Evolutionary conservation across 2,113 vertebrate genomes (phyloP).

Genomic region (Scalopus aquaticus): DNA sequence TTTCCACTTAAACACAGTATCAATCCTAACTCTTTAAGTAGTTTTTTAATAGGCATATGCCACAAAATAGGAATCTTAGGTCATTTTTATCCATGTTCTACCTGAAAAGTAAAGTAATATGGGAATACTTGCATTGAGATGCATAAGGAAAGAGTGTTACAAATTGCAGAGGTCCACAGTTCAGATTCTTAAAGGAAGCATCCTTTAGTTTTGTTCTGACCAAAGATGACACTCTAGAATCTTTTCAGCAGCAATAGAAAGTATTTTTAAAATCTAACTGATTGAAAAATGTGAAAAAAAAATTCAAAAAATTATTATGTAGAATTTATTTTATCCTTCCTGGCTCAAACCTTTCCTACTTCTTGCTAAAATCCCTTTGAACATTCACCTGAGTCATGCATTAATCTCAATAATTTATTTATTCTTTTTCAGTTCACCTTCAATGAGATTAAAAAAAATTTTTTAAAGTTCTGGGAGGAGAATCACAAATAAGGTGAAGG

Average conservation of each 20-base stretch:
- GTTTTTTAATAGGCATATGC: background rate
- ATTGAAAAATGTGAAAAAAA: slow-evolving; percentile 10
- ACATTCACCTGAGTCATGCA: background rate
- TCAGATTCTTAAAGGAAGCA: background rate
- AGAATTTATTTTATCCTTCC: background rate
- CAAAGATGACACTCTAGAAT: background rate
- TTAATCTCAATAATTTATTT: background rate
- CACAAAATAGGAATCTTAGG: slow-evolving; percentile 2
- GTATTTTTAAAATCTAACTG: background rate
- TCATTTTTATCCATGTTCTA: background rate
- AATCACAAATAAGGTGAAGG: background rate
- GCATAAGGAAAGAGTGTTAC: background rate
- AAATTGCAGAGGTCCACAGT: background rate
- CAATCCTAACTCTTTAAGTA: background rate
- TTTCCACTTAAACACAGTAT: background rate
- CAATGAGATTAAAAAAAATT: slow-evolving; percentile 9
- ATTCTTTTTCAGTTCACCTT: slow-evolving; percentile 37
- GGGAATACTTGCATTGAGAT: background rate
- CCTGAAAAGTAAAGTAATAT: background rate
- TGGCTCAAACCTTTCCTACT: background rate
- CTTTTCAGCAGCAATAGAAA: background rate
- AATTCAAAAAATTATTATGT: background rate
- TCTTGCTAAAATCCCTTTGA: slow-evolving; percentile 11
- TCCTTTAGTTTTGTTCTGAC: background rate
- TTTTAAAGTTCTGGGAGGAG: background rate